Evolutionary conservation across 2,797 vertebrate species (phyloP).

Genomic region (Rhynchotus rufescens): DNA sequence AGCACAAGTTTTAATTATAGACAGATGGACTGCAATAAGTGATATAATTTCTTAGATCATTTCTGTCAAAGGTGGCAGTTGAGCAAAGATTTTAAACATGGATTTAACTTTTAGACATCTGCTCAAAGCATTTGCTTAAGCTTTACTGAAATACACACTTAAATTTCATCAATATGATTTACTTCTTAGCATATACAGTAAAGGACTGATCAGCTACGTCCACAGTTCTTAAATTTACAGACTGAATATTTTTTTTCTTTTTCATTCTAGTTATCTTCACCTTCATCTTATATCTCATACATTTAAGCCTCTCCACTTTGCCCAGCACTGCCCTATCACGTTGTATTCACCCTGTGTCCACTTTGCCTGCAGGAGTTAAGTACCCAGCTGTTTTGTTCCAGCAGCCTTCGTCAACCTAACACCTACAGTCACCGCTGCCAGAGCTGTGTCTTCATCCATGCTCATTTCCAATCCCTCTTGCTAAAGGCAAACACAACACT

Average conservation of each 20-base stretch:
- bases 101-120: neutral
- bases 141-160: neutral
- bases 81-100: neutral
- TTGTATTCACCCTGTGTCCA: rapidly evolving
- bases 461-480: neutral
- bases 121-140: neutral
- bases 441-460: neutral
- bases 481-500: neutral
- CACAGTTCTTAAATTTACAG: neutral
- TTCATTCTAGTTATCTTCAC: neutral
- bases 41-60: neutral
- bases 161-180: conserved; percentile 22
- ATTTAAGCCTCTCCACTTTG: neutral
- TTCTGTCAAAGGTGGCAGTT: neutral
- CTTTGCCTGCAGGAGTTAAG: neutral
- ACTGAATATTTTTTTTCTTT: neutral
- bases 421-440: neutral
- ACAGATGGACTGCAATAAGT: neutral
- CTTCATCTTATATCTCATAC: neutral
- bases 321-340: neutral
- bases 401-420: neutral
- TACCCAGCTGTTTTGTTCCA: neutral
- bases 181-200: neutral
- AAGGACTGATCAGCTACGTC: neutral
- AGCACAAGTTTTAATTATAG: neutral